A percentile compares a stretch with the other conserved stretches of the same genome.
Evolutionary conservation across 2,797 vertebrate genomes (phyloP).

Genomic region (Danio tinwini): DNA sequence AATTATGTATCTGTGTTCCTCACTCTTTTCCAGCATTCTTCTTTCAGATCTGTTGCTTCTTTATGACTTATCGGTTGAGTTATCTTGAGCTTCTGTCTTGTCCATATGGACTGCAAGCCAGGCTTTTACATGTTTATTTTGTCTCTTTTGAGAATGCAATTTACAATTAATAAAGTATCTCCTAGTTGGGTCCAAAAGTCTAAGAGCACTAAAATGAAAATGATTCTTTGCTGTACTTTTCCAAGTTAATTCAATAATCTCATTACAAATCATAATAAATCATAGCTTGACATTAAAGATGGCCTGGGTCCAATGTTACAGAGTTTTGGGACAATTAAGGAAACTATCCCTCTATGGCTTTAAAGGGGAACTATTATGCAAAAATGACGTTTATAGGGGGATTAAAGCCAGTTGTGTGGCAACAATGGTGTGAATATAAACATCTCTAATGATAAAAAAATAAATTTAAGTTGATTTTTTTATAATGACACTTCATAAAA

Average conservation of each 20-base stretch:
- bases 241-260: not conserved
- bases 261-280: not conserved
- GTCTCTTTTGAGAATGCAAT: not conserved
- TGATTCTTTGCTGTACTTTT: constrained; percentile 1
- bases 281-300: constrained; percentile 5
- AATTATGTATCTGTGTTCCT: not conserved
- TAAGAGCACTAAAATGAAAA: constrained; percentile 7
- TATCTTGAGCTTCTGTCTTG: not conserved
- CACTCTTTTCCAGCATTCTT: not conserved
- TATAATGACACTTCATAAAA: too few species aligned
- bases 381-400: too few species aligned
- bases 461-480: too few species aligned
- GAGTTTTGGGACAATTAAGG: not conserved
- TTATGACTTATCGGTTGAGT: not conserved
- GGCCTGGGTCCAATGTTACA: not conserved
- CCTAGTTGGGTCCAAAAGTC: not conserved
- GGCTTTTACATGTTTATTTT: not conserved
- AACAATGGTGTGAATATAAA: too few species aligned
- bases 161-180: not conserved
- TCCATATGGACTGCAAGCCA: not conserved
- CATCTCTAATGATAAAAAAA: too few species aligned
- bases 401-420: too few species aligned
- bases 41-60: not conserved
- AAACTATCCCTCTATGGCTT: not conserved
- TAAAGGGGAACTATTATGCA: too few species aligned